Evolutionary conservation across 2,888 invertebrate species (phyloP).

Genomic region (Eucera pruinosa): DNA sequence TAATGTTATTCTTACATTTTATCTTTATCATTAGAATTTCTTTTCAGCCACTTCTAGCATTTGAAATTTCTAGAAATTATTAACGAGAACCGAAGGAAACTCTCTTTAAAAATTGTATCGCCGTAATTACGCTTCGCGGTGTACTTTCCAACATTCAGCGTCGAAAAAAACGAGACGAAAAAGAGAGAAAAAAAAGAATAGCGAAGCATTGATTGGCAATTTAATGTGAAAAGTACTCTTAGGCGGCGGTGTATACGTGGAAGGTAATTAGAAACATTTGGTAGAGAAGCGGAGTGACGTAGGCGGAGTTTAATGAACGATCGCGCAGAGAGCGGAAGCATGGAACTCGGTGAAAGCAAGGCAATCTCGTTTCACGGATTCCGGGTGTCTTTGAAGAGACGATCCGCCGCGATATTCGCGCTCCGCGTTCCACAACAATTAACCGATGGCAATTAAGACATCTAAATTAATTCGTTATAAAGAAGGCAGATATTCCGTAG

Average conservation of each 20-base stretch:
- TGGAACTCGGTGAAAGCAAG: slow-evolving; percentile 67
- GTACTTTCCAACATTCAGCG: too few species aligned
- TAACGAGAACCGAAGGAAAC: too few species aligned
- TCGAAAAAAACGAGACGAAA: too few species aligned
- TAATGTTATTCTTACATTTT: too few species aligned
- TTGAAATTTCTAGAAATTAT: too few species aligned
- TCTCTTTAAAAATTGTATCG: too few species aligned
- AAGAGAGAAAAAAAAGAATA: background rate
- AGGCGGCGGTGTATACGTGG: too few species aligned
- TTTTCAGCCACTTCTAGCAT: too few species aligned
- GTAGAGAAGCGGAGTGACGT: background rate
- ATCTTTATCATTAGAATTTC: too few species aligned
- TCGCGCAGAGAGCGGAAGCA: slow-evolving; percentile 52
- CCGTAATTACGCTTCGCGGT: too few species aligned
- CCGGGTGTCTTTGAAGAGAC: slow-evolving; percentile 67
- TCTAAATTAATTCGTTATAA: slow-evolving; percentile 83
- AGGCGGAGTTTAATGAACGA: slow-evolving; percentile 50
- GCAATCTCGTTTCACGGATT: slow-evolving; percentile 64
- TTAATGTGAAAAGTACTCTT: too few species aligned
- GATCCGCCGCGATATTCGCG: slow-evolving; percentile 55
- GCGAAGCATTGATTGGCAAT: too few species aligned
- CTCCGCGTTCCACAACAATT: slow-evolving; percentile 78
- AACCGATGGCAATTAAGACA: slow-evolving; percentile 83
- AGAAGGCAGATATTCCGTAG: slow-evolving; percentile 70
- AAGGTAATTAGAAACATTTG: background rate